Evolutionary conservation across 2,888 invertebrate species (phyloP).

Genomic region (Limenitis camilla): DNA sequence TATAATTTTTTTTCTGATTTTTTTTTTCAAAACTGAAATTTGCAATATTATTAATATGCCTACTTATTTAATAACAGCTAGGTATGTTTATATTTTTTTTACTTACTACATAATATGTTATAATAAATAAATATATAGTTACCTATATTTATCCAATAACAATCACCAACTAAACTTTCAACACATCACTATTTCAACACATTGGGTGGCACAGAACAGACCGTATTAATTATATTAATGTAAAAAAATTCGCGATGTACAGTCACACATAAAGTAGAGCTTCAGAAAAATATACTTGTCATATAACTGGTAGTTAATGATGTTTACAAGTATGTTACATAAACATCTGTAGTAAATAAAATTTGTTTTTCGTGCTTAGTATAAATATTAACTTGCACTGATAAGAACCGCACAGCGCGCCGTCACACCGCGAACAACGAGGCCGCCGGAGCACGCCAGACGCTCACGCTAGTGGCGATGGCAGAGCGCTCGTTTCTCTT

Average conservation of each 20-base stretch:
- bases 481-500: constrained; percentile 36
- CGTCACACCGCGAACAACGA: constrained; percentile 52
- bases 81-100: neutral
- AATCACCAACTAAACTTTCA: constrained; percentile 4
- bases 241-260: constrained; percentile 13
- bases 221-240: neutral
- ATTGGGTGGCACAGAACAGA: neutral
- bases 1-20: no score
- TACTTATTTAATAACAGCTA: no score
- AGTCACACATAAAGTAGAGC: constrained; percentile 3
- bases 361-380: neutral
- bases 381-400: constrained; percentile 12
- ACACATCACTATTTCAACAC: constrained; percentile 8
- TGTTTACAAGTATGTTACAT: no score
- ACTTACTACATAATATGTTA: neutral
- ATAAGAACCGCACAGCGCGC: constrained; percentile 23
- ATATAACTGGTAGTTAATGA: no score
- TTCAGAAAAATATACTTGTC: no score
- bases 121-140: constrained; percentile 1
- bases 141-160: neutral
- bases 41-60: no score
- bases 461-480: constrained; percentile 14
- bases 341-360: no score
- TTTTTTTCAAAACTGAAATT: no score
- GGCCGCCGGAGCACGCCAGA: constrained; percentile 31